Evolutionary conservation across 2,888 invertebrate genomes (phyloP).

Genomic region (Notodonta ziczac): DNA sequence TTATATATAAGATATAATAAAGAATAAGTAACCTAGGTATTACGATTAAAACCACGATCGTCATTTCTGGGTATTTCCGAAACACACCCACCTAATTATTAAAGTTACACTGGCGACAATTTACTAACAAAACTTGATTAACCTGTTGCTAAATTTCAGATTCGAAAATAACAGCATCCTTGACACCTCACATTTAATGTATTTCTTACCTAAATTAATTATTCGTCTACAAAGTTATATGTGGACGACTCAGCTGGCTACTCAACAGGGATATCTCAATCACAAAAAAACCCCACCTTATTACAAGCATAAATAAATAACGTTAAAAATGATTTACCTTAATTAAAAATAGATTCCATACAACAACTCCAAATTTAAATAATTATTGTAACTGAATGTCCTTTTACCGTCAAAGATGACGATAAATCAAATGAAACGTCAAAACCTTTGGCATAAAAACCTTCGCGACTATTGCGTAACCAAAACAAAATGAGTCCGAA

Average conservation of each 20-base stretch:
- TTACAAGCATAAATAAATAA: not conserved
- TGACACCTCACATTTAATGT: not conserved
- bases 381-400: not conserved
- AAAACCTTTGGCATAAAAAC: conserved; percentile 23
- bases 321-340: too few species aligned
- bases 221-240: too few species aligned
- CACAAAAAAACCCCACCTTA: not conserved
- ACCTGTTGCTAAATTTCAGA: not conserved
- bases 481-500: conserved; percentile 46
- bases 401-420: conserved; percentile 39
- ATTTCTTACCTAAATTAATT: too few species aligned
- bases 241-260: too few species aligned
- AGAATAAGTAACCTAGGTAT: too few species aligned
- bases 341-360: too few species aligned
- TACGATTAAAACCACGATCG: not conserved
- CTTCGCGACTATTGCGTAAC: conserved; percentile 38
- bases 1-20: too few species aligned
- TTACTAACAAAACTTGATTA: not conserved
- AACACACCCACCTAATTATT: not conserved
- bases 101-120: not conserved
- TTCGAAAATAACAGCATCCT: not conserved
- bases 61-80: not conserved
- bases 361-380: too few species aligned
- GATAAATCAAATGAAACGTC: conserved; percentile 24
- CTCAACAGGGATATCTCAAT: too few species aligned